Evolutionary conservation across 2,797 vertebrate genomes (phyloP), one percentile per base, ranked within the genome.

Genomic region (Acestrorhynchus altus): DNA sequence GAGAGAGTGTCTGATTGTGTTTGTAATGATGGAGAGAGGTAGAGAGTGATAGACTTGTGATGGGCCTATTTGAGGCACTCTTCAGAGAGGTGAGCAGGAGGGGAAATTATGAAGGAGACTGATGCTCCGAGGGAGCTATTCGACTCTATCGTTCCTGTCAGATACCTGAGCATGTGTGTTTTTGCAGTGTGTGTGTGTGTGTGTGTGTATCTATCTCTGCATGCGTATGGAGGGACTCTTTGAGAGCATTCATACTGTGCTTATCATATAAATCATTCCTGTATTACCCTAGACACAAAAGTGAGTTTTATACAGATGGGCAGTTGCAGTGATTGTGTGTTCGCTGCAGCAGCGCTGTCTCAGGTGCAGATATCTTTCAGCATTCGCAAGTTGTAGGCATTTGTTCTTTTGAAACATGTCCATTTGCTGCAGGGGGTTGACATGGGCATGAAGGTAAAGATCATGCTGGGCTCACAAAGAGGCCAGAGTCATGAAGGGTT

Each of bases 201-300:
- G 63, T 28, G 28, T 35, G 7, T 31, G 6, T 79, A 72, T 65
- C 49, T 76, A 63, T 76, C 57, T 59, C 16, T 69, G 65, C 28
- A 5, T 59, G 83, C 77, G 74, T 72, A 78, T 83, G 47, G 82
- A 76, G 82, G 79, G 69, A 39, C 9, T 47, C 59, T 64, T 46
- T 11, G 8, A 72, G 74, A 63, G 67, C 77, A 40, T 66, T 67
- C 71, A 56, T 70, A 59, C 63, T 66, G 78, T 76, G 72, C 76
- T 82, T 80, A 82, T 84, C 83, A 80, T 83, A 80, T 67, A 83
- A 79, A 83, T 84, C 78, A 81, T 75, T 65, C 72, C 74, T 61
- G 70, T 72, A 75, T 84, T 84, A 78, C 80, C 47, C 66, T 16
- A 63, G 68, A 72, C 76, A 40, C 40, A 74, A 74, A 61, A 64